Conservation (phyloP, 2,113 vertebrate genomes). For the Tyto alba region DNA sequence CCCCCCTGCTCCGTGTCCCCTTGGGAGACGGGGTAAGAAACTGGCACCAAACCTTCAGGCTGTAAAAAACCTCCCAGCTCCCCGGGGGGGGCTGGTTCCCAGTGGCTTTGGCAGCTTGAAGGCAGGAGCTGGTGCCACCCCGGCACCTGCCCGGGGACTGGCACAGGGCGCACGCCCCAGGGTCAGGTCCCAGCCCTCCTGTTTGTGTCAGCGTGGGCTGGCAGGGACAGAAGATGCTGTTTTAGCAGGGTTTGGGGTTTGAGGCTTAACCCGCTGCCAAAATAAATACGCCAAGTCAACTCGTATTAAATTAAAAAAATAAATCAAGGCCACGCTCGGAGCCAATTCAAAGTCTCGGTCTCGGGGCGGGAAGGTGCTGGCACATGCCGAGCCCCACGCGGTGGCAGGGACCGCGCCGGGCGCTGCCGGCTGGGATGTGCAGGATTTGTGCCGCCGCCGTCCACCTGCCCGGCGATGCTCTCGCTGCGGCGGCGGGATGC, state of each 20-base stretch:
- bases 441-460: fast-evolving
- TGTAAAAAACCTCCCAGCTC: neutral
- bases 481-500: neutral
- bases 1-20: neutral
- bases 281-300: neutral
- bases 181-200: neutral
- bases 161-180: neutral
- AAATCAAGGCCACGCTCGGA: neutral
- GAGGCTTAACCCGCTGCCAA: neutral
- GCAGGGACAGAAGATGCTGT: neutral
- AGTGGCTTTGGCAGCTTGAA: fast-evolving
- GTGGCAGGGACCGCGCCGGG: neutral
- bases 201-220: neutral
- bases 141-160: neutral
- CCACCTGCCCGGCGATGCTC: neutral
- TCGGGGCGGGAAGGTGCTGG: neutral
- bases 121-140: neutral
- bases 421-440: neutral
- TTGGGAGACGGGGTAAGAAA: neutral
- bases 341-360: neutral
- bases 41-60: neutral
- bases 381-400: neutral
- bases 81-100: neutral
- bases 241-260: neutral
- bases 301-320: neutral